phyloP scores from a whole-genome alignment of 2,888 invertebrate genomes.

The Lacanobia oleracea region DNA sequence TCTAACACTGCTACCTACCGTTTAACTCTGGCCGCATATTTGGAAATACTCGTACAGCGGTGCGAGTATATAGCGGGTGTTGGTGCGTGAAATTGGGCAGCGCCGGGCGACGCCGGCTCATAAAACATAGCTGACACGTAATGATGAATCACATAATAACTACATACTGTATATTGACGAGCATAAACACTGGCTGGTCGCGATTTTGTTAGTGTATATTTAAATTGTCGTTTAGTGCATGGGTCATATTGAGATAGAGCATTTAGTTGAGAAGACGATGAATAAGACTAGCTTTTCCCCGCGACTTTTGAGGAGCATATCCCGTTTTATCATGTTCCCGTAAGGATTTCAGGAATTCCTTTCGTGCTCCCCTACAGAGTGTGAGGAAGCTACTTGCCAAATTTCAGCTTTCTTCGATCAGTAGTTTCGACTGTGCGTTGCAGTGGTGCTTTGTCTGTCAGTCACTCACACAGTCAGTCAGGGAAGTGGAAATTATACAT shows the following conservation, averaged over 20 bases:
- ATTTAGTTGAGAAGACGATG: no score
- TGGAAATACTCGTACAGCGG: constrained; percentile 32
- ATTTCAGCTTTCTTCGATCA: no score
- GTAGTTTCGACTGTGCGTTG: no score
- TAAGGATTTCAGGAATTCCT: no score
- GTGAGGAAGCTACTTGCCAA: no score
- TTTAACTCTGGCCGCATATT: constrained; percentile 56
- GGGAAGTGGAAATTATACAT: no score
- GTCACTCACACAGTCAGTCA: no score
- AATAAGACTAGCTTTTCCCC: no score
- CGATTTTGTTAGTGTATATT: constrained; percentile 4
- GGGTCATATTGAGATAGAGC: neutral
- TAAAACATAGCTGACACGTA: constrained; percentile 74
- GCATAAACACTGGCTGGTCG: constrained; percentile 2
- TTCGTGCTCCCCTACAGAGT: no score
- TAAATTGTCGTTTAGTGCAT: neutral
- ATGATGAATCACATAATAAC: constrained; percentile 72
- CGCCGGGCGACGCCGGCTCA: constrained; percentile 67
- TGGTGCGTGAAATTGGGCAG: constrained; percentile 74
- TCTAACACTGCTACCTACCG: constrained; percentile 37
- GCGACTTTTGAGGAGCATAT: no score
- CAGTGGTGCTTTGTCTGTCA: no score
- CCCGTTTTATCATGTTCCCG: no score
- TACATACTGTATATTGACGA: constrained; percentile 43
- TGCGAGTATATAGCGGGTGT: constrained; percentile 59